Evolutionary conservation across 2,113 vertebrate species (phyloP).

Genomic region (Malurus melanocephalus): DNA sequence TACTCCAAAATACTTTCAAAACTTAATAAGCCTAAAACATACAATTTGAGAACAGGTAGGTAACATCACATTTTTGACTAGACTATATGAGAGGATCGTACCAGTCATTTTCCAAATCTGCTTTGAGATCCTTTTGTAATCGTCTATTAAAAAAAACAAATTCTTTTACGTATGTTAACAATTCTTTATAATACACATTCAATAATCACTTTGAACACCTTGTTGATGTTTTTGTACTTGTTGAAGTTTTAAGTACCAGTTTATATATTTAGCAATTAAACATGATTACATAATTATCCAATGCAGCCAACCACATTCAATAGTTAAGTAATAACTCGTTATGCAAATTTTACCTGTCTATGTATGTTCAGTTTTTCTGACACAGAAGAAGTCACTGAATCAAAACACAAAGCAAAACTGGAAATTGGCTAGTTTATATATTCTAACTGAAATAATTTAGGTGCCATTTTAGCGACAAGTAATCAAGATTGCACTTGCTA

Average conservation of each 20-base stretch:
- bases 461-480: background rate
- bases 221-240: background rate
- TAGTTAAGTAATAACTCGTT: fast-evolving
- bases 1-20: background rate
- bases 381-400: background rate
- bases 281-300: background rate
- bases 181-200: background rate
- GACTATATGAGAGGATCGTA: background rate
- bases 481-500: background rate
- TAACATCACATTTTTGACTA: background rate
- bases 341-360: background rate
- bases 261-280: background rate
- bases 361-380: background rate
- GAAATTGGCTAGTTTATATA: background rate
- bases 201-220: background rate
- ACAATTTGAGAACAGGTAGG: background rate
- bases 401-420: background rate
- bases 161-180: background rate
- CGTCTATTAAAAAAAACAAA: background rate
- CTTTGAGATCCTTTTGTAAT: background rate
- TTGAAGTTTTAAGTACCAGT: background rate
- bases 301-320: background rate
- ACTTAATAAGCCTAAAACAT: background rate
- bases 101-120: background rate
- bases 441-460: background rate